A percentile compares a stretch with the other conserved stretches of the same genome.
Conservation (phyloP, 1,140 invertebrate genomes). For the Maniola jurtina region DNA sequence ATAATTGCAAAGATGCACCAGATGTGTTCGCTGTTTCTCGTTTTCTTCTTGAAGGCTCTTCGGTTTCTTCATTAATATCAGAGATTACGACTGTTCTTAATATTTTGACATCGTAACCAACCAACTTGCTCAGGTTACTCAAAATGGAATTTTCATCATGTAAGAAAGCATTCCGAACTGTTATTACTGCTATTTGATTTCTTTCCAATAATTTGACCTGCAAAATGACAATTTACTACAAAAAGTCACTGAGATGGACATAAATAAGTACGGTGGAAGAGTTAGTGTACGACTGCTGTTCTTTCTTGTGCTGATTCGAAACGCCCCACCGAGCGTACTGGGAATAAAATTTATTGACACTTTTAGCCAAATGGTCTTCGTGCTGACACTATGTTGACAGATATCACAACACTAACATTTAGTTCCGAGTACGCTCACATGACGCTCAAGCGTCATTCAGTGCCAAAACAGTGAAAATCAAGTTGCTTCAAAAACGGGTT, state of each 20-base stretch:
- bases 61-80: conserved; percentile 32
- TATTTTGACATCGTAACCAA: conserved; percentile 59
- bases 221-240: conserved; percentile 28
- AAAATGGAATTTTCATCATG: conserved; percentile 56
- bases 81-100: conserved; percentile 55
- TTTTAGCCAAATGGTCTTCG: too few species aligned
- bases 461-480: too few species aligned
- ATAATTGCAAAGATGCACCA: conserved; percentile 54
- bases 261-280: too few species aligned
- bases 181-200: conserved; percentile 57
- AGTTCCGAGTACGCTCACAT: too few species aligned
- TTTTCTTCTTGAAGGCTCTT: conserved; percentile 23
- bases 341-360: too few species aligned
- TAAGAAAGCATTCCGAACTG: conserved; percentile 53
- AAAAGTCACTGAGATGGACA: not conserved
- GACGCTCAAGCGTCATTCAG: too few species aligned
- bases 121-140: conserved; percentile 37
- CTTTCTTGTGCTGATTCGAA: too few species aligned
- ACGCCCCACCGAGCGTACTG: too few species aligned
- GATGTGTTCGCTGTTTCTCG: conserved; percentile 19
- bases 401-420: too few species aligned
- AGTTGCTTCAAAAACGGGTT: too few species aligned
- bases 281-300: too few species aligned
- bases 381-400: too few species aligned
- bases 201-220: conserved; percentile 58